A percentile compares a stretch with the other conserved stretches of the same genome.
Evolutionary conservation across 2,797 vertebrate genomes (phyloP).

Genomic region (Trematocara caparti): DNA sequence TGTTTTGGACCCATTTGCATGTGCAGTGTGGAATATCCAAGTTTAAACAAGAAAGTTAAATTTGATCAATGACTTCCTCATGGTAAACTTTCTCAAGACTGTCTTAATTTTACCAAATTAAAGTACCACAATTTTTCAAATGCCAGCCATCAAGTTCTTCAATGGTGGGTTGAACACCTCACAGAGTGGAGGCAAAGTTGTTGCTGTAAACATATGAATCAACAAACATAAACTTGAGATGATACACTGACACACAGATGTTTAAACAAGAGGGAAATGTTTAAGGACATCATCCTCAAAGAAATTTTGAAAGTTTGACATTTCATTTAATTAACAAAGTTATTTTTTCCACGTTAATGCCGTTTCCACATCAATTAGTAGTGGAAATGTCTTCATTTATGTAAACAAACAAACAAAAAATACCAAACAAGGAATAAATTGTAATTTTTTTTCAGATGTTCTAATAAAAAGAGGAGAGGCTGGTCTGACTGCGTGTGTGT

Average conservation of each 20-base stretch:
- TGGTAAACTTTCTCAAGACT: neutral
- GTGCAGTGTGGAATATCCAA: neutral
- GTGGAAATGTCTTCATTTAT: neutral
- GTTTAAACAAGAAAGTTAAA: neutral
- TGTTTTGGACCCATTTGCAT: neutral
- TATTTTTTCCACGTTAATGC: neutral
- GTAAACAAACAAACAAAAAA: neutral
- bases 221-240: neutral
- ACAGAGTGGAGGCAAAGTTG: neutral
- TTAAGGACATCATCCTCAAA: neutral
- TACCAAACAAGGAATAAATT: neutral
- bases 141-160: neutral
- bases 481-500: neutral
- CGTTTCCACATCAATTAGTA: neutral
- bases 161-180: neutral
- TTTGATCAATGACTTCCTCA: neutral
- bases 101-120: neutral
- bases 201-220: neutral
- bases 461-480: neutral
- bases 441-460: accelerated
- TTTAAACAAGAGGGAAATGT: neutral
- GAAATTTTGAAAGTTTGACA: neutral
- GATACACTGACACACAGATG: neutral
- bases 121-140: neutral
- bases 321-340: neutral